phyloP scores from a whole-genome alignment of 2,113 vertebrate genomes.

The Hirundichthys speculiger region DNA sequence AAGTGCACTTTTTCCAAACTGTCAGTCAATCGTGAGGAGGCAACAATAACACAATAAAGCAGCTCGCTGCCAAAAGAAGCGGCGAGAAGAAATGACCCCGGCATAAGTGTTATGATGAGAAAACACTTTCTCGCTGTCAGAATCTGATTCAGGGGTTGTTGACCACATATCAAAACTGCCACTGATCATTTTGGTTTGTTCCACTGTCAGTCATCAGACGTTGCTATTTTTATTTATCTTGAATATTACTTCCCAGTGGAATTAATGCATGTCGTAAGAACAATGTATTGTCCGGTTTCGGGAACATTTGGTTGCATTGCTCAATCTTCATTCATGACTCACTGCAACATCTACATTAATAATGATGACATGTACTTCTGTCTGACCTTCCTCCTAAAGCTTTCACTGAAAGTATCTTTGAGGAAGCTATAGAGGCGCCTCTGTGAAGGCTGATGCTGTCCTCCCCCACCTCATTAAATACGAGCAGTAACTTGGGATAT shows the following conservation, averaged over 20 bases:
- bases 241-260: slow-evolving; percentile 3
- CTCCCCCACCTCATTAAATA: slow-evolving; percentile 71
- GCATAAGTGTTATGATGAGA: not conserved
- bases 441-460: slow-evolving; percentile 56
- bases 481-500: slow-evolving; percentile 42
- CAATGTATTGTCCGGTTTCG: not conserved
- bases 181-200: slow-evolving; percentile 1
- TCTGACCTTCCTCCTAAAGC: slow-evolving; percentile 36
- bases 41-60: too few species aligned
- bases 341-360: not conserved
- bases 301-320: not conserved
- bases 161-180: slow-evolving; percentile 3
- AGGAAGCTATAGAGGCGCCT: slow-evolving; percentile 16
- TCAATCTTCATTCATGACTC: not conserved
- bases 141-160: slow-evolving; percentile 14
- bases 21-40: too few species aligned
- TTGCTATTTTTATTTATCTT: slow-evolving; percentile 23
- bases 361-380: slow-evolving; percentile 6
- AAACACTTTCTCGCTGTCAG: slow-evolving; percentile 2
- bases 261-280: not conserved
- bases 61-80: not conserved
- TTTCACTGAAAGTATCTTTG: slow-evolving; percentile 23
- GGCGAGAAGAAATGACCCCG: not conserved
- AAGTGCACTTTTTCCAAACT: too few species aligned
- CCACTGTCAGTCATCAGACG: slow-evolving; percentile 5